phyloP scores from a whole-genome alignment of 2,113 vertebrate genomes.

The Pachyramphus minor region DNA sequence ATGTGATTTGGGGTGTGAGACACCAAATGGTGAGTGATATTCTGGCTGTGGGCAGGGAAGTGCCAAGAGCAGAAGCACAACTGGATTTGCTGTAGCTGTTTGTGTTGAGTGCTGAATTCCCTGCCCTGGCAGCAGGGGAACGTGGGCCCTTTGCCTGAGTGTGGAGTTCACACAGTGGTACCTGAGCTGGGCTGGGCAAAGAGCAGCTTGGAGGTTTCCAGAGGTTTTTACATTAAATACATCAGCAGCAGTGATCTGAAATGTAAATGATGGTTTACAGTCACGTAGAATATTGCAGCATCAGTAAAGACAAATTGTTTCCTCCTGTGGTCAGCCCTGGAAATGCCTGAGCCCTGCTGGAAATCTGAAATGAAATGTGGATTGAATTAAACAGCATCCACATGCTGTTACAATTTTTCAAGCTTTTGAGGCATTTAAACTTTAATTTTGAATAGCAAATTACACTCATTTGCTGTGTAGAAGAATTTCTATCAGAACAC shows the following conservation, averaged over 20 bases:
- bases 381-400: neutral
- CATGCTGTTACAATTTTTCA: neutral
- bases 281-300: neutral
- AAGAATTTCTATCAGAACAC: neutral
- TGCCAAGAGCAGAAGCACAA: neutral
- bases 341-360: neutral
- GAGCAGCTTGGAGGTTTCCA: neutral
- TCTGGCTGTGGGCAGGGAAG: neutral
- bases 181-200: neutral
- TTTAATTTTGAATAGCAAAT: neutral
- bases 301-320: neutral
- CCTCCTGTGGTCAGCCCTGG: neutral
- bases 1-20: neutral
- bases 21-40: neutral
- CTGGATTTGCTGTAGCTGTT: neutral
- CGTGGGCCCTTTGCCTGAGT: accelerated
- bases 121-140: neutral
- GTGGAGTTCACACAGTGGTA: neutral
- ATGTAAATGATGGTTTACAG: neutral
- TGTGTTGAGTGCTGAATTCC: neutral
- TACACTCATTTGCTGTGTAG: neutral
- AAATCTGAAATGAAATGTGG: neutral
- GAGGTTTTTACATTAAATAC: neutral
- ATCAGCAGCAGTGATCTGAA: neutral
- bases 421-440: neutral